Conservation (phyloP, 1,140 invertebrate genomes). For the Drosophila subpulchrella region DNA sequence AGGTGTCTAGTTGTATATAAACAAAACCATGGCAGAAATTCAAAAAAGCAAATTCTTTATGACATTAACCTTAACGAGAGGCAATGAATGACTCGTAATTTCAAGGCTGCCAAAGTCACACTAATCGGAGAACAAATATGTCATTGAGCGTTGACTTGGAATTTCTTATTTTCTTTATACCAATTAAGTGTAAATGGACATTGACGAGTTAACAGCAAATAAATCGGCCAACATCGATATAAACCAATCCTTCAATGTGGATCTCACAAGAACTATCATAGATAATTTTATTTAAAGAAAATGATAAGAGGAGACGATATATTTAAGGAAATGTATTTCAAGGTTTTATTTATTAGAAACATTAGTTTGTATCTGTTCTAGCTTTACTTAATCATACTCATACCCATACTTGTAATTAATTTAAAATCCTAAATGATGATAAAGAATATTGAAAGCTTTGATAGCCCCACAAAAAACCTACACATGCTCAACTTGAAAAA, state of each 20-base stretch:
- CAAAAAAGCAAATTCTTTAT: slow-evolving; percentile 57
- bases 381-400: too few species aligned
- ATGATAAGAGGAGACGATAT: too few species aligned
- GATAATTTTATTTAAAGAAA: neutral
- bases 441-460: too few species aligned
- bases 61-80: slow-evolving; percentile 73
- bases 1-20: slow-evolving; percentile 53
- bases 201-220: slow-evolving; percentile 10
- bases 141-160: slow-evolving; percentile 23
- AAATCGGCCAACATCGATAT: neutral
- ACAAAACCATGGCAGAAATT: slow-evolving; percentile 52
- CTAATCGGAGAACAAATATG: slow-evolving; percentile 48
- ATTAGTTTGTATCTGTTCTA: too few species aligned
- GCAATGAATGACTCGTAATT: slow-evolving; percentile 64
- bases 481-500: neutral
- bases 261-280: neutral
- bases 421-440: too few species aligned
- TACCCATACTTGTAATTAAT: too few species aligned
- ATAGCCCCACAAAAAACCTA: too few species aligned
- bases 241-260: neutral
- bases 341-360: too few species aligned
- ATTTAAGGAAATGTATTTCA: too few species aligned
- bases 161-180: slow-evolving; percentile 11
- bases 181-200: slow-evolving; percentile 8
- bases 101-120: slow-evolving; percentile 47